These are phyloP conservation scores for Cavia porcellus DNA, from an alignment of 2,113 vertebrate genomes.

Conservation along the genomic window DNA sequence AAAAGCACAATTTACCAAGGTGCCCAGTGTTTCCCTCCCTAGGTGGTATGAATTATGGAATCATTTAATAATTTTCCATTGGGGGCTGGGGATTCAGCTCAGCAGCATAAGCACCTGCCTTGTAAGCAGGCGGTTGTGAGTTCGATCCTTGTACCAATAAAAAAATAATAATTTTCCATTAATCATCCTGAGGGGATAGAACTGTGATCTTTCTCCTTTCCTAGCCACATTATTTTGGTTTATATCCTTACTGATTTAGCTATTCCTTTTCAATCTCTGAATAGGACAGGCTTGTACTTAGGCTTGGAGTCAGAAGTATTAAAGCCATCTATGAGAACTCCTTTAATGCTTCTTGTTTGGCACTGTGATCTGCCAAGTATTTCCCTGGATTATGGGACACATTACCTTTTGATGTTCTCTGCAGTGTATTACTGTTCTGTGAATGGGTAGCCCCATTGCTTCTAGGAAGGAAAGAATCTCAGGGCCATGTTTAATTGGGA, in stretches of 20 bases:
- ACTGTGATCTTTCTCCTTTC: background rate
- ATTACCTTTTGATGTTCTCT: background rate
- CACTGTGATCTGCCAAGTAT: background rate
- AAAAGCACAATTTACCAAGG: background rate
- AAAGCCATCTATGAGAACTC: background rate
- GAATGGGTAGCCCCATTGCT: background rate
- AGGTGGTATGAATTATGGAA: background rate
- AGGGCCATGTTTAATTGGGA: background rate
- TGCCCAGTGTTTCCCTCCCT: background rate
- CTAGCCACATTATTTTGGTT: background rate
- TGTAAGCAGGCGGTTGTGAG: too few relatives aligned
- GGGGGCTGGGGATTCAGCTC: too few relatives aligned
- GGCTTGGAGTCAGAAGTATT: background rate
- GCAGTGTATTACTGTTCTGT: background rate
- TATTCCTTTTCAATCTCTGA: background rate
- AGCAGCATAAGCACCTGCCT: too few relatives aligned
- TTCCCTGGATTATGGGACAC: background rate
- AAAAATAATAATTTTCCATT: background rate
- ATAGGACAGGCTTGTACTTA: background rate
- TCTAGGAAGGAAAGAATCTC: background rate
- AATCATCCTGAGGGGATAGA: background rate
- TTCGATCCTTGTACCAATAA: too few relatives aligned
- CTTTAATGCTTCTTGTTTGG: background rate
- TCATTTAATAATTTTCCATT: background rate
- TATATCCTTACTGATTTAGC: background rate